These are phyloP conservation scores for Coleophora flavipennella DNA, from an alignment of 2,888 invertebrate genomes.

Conservation along the genomic window DNA sequence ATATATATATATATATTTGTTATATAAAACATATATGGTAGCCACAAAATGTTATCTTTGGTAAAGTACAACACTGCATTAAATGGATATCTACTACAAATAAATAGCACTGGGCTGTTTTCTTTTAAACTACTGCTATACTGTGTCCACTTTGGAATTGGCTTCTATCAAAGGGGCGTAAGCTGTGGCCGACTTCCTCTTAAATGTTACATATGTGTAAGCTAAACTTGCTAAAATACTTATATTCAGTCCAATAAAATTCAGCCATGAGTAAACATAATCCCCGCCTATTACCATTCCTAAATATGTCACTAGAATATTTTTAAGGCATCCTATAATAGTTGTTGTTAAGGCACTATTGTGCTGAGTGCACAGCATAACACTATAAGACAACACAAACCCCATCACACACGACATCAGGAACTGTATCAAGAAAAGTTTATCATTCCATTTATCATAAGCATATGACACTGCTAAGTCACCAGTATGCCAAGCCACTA, in stretches of 20 bases:
- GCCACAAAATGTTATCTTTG: conserved; percentile 32
- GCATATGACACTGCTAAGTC: conserved; percentile 78
- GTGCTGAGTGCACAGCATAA: conserved; percentile 94
- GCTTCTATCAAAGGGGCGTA: conserved; percentile 38
- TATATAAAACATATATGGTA: too few species aligned
- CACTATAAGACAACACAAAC: conserved; percentile 94
- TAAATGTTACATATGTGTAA: conserved; percentile 91
- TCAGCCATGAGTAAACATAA: conserved; percentile 94
- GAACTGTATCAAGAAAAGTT: conserved; percentile 86
- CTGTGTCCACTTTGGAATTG: conserved; percentile 50
- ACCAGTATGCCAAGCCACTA: conserved; percentile 82
- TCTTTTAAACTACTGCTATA: conserved; percentile 38
- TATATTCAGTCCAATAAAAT: conserved; percentile 96
- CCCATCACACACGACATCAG: conserved; percentile 95
- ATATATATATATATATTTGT: too few species aligned
- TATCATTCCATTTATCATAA: conserved; percentile 82
- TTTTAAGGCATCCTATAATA: conserved; percentile 98
- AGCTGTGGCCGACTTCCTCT: conserved; percentile 63
- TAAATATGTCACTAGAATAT: conserved; percentile 96
- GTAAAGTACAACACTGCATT: conserved; percentile 30
- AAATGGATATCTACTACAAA: conserved; percentile 26
- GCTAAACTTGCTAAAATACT: conserved; percentile 90
- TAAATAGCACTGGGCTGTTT: conserved; percentile 29
- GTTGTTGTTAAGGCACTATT: conserved; percentile 99
- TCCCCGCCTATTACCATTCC: conserved; percentile 99